Evolutionary conservation across 1,140 invertebrate species (phyloP).

Genomic region (Holotrichia oblita): DNA sequence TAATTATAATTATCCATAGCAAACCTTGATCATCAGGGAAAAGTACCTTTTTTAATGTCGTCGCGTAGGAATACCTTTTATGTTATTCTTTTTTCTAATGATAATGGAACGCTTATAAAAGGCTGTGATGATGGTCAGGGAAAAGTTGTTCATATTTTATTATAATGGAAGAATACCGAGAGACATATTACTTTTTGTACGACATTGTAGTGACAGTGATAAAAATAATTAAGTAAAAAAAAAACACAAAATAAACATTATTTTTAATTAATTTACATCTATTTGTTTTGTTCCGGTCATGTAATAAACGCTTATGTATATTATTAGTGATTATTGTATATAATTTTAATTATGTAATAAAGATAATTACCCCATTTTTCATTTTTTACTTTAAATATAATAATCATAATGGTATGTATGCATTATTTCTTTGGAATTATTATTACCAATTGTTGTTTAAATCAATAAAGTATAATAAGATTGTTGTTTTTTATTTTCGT

Average conservation of each 20-base stretch:
- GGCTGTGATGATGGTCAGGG: constrained; percentile 34
- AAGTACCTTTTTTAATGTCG: background rate
- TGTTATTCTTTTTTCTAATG: constrained; percentile 7
- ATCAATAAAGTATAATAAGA: constrained; percentile 8
- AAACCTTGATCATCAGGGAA: background rate
- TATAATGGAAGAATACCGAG: background rate
- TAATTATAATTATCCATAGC: constrained; percentile 16
- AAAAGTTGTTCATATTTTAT: constrained; percentile 24
- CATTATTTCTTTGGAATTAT: background rate
- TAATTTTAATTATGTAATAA: background rate
- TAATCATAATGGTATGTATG: background rate
- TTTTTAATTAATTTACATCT: constrained; percentile 13
- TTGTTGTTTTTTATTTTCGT: background rate
- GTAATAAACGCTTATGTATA: constrained; percentile 26
- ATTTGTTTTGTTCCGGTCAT: constrained; percentile 1
- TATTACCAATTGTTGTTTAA: constrained; percentile 10
- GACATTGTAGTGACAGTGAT: background rate
- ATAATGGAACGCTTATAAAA: constrained; percentile 25
- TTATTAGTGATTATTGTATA: background rate
- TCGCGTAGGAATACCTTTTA: background rate
- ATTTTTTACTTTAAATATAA: constrained; percentile 32
- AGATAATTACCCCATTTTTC: background rate
- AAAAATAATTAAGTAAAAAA: background rate
- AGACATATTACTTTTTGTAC: constrained; percentile 3
- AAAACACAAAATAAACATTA: background rate